Evolutionary conservation across 2,888 invertebrate species (phyloP), one percentile per base, ranked within the genome.

Genomic region (Crocallis elinguaria): DNA sequence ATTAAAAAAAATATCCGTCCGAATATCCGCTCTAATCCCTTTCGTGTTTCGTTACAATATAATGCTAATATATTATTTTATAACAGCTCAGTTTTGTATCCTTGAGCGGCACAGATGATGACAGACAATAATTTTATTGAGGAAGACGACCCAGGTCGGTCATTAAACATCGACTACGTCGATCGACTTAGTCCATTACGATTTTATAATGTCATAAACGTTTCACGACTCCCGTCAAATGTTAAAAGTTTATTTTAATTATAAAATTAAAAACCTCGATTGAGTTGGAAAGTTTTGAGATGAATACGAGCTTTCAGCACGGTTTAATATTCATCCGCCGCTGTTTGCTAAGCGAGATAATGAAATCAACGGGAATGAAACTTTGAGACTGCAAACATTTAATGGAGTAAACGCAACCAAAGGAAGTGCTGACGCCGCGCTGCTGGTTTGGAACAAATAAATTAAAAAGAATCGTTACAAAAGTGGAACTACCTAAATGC

Each of bases 191-290:
- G 88, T 86, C 84, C 88, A 87, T 89, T 89, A 88, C 82, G 67
- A 82, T 88, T 89, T 88, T 87, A 89, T 88, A 82, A 66, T 77
- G 78, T 84, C 86, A 82, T 90, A 88, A 90, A 90, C 78, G 82
- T 81, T 86, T 85, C 87, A 86, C 74, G 83, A 84, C 82, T 80
- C 71, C 78, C 81, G 82, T 77, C 82, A 74, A 77, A 75, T 72
- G 79, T 77, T 79, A 64, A 75, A 76, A 76, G 66, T 83, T 85
- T 83, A 75, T 74, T 71, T 73, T 75, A 74, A 80, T 77, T 79
- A 75, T 72, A 71, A 76, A 69, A 71, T 73, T 67, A 66, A 73
- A 72, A 69, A 68, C 62, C 64, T 58, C 36, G 49, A 60, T 62
- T 50, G 57, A 57, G 55, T 46, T 60, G 60, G 51, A 52, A 64